phyloP scores from a whole-genome alignment of 1,140 invertebrate species.

The Drosophila pseudoananassae region DNA sequence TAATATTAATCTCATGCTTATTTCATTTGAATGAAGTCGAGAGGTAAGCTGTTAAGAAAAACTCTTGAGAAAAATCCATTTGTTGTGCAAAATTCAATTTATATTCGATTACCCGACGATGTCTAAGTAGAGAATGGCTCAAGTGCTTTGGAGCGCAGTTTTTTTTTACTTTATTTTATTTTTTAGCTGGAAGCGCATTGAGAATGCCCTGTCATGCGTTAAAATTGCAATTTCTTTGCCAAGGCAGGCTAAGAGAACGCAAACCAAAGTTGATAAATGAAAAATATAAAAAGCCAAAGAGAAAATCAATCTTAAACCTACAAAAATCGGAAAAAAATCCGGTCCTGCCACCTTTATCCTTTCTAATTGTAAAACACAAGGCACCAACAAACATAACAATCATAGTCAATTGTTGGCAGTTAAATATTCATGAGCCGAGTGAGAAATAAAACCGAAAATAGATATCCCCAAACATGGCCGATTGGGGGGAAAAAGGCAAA shows the following conservation, averaged over 20 bases:
- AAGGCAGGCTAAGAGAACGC: conserved; percentile 21
- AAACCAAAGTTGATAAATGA: conserved; percentile 71
- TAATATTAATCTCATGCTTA: conserved; percentile 74
- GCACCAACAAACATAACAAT: conserved; percentile 68
- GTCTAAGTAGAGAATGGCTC: conserved; percentile 70
- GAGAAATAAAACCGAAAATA: conserved; percentile 71
- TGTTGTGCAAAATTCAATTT: conserved; percentile 79
- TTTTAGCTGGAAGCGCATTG: conserved; percentile 58
- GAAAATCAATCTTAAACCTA: conserved; percentile 27
- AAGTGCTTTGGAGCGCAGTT: conserved; percentile 44
- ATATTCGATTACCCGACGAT: conserved; percentile 78
- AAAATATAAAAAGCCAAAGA: conserved; percentile 20
- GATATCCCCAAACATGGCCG: conserved; percentile 30
- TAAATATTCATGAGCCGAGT: conserved; percentile 74
- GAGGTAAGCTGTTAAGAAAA: conserved; percentile 35
- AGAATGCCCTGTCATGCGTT: conserved; percentile 74
- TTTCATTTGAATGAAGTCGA: conserved; percentile 62
- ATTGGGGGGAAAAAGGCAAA: neutral
- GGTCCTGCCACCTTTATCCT: conserved; percentile 3
- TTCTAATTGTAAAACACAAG: conserved; percentile 66
- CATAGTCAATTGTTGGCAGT: conserved; percentile 75
- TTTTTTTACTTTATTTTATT: neutral
- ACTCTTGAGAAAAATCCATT: conserved; percentile 73
- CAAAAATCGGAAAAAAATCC: conserved; percentile 1
- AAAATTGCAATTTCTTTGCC: conserved; percentile 73